Percentiles rank a stretch among this genome's conserved stretches.
These are phyloP conservation scores for Beroe ovata DNA, from an alignment of 37 sponge, comb jelly and placozoan genomes.

Conservation along the genomic window DNA sequence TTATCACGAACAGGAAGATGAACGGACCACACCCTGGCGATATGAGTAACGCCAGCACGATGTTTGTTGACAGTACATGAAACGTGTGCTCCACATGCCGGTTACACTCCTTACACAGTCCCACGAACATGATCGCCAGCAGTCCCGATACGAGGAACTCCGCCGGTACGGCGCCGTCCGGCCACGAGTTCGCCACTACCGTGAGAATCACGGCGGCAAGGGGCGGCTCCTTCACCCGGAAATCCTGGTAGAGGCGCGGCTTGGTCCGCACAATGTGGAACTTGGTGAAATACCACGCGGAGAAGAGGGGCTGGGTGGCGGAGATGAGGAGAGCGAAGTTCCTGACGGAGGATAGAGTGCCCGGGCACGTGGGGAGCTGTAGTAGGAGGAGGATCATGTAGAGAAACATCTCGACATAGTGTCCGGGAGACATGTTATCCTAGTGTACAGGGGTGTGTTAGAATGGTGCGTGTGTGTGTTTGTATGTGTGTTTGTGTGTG, in stretches of 20 bases:
- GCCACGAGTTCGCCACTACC: constrained; percentile 11
- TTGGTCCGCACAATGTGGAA: constrained; percentile 47
- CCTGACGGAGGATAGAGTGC: not conserved
- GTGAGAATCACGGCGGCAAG: not conserved
- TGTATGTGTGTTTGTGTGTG: too few relatives aligned
- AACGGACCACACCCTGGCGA: not conserved
- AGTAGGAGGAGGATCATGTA: constrained; percentile 4
- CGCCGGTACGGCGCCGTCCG: not conserved
- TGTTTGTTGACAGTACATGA: constrained; percentile 1
- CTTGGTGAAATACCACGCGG: constrained; percentile 60
- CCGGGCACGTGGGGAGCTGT: constrained; percentile 4
- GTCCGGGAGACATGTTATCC: not conserved
- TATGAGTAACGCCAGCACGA: constrained; percentile 13
- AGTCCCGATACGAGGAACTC: constrained; percentile 40
- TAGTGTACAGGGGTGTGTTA: too few relatives aligned
- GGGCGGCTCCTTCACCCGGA: constrained; percentile 44
- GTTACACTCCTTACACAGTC: constrained; percentile 44
- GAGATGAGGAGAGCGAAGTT: constrained; percentile 37
- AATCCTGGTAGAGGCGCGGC: constrained; percentile 53
- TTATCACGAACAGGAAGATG: constrained; percentile 8
- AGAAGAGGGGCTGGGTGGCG: constrained; percentile 20
- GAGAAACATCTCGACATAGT: constrained; percentile 20
- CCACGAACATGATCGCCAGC: constrained; percentile 45
- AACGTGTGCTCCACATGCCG: constrained; percentile 62
- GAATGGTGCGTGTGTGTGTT: too few relatives aligned